These are phyloP conservation scores for Ferdinandea cuprea DNA, from an alignment of 2,888 invertebrate species.

Conservation along the genomic window DNA sequence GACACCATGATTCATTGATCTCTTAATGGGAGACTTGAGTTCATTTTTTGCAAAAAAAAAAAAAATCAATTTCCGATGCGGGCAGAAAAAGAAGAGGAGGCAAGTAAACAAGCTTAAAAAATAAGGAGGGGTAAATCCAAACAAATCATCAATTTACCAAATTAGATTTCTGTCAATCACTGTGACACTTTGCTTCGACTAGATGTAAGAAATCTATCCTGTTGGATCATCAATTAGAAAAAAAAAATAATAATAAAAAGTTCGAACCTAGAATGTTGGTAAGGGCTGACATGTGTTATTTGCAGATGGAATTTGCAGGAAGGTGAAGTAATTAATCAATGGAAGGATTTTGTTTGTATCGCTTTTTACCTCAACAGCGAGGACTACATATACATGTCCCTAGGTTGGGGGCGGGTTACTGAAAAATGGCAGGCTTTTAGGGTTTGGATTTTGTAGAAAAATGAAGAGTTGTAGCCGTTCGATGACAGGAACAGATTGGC, in stretches of 20 bases:
- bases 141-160: constrained; percentile 51
- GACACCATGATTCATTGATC: constrained; percentile 6
- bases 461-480: background rate
- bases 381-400: no score
- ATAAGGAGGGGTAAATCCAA: constrained; percentile 12
- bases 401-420: background rate
- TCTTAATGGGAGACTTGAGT: constrained; percentile 6
- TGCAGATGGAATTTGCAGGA: constrained; percentile 17
- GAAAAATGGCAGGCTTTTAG: constrained; percentile 11
- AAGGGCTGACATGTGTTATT: constrained; percentile 37
- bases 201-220: constrained; percentile 1
- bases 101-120: background rate
- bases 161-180: constrained; percentile 45
- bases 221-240: constrained; percentile 56
- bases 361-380: background rate
- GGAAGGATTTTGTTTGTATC: background rate
- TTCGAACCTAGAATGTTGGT: background rate
- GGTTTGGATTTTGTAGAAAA: no score
- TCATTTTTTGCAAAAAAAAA: background rate
- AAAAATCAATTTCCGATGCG: background rate
- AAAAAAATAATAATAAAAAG: background rate
- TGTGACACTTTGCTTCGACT: constrained; percentile 33
- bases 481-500: background rate
- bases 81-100: no score
- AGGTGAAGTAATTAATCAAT: constrained; percentile 47